These are phyloP conservation scores for Cheilosia urbana DNA, from an alignment of 2,888 invertebrate species.

Conservation along the genomic window DNA sequence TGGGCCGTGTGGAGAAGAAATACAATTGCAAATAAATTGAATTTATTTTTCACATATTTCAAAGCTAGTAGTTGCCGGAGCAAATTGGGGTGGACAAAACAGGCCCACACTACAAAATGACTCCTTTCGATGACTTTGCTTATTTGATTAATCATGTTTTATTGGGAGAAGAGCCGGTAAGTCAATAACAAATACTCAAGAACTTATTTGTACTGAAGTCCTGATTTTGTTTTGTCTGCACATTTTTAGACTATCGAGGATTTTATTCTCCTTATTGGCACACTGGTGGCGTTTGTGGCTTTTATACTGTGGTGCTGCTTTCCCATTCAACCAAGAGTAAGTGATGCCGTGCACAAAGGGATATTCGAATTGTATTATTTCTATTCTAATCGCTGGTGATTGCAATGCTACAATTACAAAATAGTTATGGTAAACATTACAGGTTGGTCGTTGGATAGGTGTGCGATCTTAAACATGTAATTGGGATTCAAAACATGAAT, in stretches of 20 bases:
- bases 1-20: constrained; percentile 14
- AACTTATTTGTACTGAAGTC: neutral
- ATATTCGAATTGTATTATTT: too few species aligned
- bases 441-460: too few species aligned
- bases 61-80: constrained; percentile 13
- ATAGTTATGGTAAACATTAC: neutral
- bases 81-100: constrained; percentile 22
- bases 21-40: constrained; percentile 11
- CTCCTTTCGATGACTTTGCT: constrained; percentile 86
- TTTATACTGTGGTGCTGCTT: constrained; percentile 88
- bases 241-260: constrained; percentile 86
- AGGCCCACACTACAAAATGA: constrained; percentile 81
- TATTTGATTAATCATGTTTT: constrained; percentile 86
- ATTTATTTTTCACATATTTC: constrained; percentile 38
- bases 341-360: neutral
- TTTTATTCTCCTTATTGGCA: constrained; percentile 86
- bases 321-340: constrained; percentile 85
- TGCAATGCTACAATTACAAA: neutral
- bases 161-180: constrained; percentile 87
- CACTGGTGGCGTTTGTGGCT: constrained; percentile 87
- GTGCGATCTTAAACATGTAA: too few species aligned
- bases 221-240: constrained; percentile 63
- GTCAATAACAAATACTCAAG: constrained; percentile 59
- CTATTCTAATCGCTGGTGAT: too few species aligned
- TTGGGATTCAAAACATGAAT: too few species aligned